Conservation (phyloP, 2,113 vertebrate genomes). For the Abramis brama region DNA sequence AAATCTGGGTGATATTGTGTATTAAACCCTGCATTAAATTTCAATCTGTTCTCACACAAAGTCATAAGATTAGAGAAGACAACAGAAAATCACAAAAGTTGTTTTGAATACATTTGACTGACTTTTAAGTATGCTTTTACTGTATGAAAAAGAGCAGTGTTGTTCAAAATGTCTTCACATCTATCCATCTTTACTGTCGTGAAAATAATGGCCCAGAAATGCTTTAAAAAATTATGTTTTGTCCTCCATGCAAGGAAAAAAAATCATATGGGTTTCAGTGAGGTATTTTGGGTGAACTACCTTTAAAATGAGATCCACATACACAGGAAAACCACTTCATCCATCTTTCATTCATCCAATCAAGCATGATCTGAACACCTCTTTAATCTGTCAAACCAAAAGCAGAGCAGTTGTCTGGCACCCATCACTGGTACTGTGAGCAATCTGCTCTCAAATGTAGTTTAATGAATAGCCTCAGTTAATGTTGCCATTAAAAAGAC, state of each 20-base stretch:
- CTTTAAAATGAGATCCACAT: not conserved
- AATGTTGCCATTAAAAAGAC: not conserved
- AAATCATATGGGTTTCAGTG: not conserved
- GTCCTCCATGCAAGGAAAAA: not conserved
- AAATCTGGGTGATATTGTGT: too few relatives aligned
- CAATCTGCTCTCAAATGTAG: constrained; percentile 43
- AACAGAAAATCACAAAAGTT: too few relatives aligned
- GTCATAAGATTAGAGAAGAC: too few relatives aligned
- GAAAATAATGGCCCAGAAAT: not conserved
- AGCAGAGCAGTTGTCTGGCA: constrained; percentile 25
- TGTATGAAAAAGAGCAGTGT: not conserved
- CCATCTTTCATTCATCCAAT: not conserved
- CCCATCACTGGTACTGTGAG: constrained; percentile 16
- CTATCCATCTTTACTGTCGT: not conserved
- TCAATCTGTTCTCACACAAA: too few relatives aligned
- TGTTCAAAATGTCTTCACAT: not conserved
- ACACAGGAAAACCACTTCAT: constrained; percentile 15
- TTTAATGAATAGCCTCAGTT: constrained; percentile 47
- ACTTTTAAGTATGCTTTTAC: not conserved
- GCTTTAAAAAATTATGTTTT: not conserved
- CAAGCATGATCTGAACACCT: constrained; percentile 11
- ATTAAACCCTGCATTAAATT: too few relatives aligned
- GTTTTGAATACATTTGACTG: too few relatives aligned
- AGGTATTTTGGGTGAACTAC: not conserved
- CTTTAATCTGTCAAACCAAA: constrained; percentile 35